phyloP scores from a whole-genome alignment of 1,140 invertebrate genomes.

The Euwallacea similis region DNA sequence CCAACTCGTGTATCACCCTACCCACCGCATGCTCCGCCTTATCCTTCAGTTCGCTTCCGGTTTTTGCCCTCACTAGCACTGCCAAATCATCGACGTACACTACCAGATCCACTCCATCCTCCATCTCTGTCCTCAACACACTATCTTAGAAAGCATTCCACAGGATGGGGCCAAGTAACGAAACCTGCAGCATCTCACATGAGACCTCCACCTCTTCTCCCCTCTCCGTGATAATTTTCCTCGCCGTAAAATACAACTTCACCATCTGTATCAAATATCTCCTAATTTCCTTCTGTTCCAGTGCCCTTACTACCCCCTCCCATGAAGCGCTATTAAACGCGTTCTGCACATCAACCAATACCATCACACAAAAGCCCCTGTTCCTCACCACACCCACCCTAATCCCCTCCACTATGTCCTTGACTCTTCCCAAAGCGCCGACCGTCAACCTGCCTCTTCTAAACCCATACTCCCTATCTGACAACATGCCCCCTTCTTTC shows the following conservation, averaged over 20 bases:
- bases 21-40: slow-evolving; percentile 12
- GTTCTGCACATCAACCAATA: slow-evolving; percentile 24
- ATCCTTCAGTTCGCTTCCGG: background rate
- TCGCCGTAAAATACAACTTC: slow-evolving; percentile 19
- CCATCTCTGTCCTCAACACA: background rate
- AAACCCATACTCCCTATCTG: slow-evolving; percentile 49
- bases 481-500: slow-evolving; percentile 26
- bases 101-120: background rate
- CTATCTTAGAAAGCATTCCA: slow-evolving; percentile 34
- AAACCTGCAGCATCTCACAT: slow-evolving; percentile 31
- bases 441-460: slow-evolving; percentile 45
- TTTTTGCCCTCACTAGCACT: slow-evolving; percentile 11
- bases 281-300: slow-evolving; percentile 18
- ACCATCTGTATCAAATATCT: slow-evolving; percentile 30
- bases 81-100: slow-evolving; percentile 34
- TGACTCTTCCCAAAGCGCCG: slow-evolving; percentile 35
- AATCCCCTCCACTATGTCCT: background rate
- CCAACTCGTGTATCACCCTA: background rate
- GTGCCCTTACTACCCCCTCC: slow-evolving; percentile 13
- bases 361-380: background rate
- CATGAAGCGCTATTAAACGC: slow-evolving; percentile 31
- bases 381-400: background rate
- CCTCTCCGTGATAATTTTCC: background rate
- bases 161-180: slow-evolving; percentile 23
- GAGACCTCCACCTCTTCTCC: background rate